phyloP scores from a whole-genome alignment of 1,140 invertebrate species.

The Vollenhovia emeryi region DNA sequence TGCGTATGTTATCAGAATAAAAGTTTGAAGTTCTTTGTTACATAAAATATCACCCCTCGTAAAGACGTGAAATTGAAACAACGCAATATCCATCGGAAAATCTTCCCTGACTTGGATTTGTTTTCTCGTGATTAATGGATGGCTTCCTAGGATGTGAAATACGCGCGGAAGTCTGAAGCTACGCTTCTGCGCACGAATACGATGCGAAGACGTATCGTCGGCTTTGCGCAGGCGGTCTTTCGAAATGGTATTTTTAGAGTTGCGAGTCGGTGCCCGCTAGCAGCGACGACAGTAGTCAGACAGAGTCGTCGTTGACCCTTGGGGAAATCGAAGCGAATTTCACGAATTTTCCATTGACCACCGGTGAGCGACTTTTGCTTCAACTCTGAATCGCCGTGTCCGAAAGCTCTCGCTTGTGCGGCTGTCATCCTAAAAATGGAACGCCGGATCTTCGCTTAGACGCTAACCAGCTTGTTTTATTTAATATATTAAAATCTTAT shows the following conservation, averaged over 20 bases:
- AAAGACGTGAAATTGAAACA: background rate
- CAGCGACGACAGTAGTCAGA: constrained; percentile 56
- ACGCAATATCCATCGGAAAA: background rate
- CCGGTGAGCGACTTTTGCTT: constrained; percentile 53
- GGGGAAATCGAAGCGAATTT: constrained; percentile 56
- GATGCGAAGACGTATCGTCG: constrained; percentile 8
- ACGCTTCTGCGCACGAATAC: constrained; percentile 54
- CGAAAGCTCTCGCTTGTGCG: background rate
- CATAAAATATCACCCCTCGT: background rate
- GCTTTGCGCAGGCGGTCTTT: constrained; percentile 71
- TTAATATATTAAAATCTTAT: background rate
- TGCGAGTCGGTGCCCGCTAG: constrained; percentile 65
- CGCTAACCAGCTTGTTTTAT: background rate
- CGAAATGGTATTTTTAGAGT: constrained; percentile 74
- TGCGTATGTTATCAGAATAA: background rate
- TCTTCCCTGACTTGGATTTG: background rate
- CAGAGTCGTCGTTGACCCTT: constrained; percentile 63
- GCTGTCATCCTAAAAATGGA: background rate
- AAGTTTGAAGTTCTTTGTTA: background rate
- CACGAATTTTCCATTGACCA: constrained; percentile 45
- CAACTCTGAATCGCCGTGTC: background rate
- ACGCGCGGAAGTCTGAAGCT: constrained; percentile 24
- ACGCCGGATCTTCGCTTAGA: background rate
- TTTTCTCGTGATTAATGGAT: background rate
- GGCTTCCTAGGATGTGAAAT: constrained; percentile 12